Conservation (phyloP, 2,113 vertebrate genomes). For the Arizona elegans region DNA sequence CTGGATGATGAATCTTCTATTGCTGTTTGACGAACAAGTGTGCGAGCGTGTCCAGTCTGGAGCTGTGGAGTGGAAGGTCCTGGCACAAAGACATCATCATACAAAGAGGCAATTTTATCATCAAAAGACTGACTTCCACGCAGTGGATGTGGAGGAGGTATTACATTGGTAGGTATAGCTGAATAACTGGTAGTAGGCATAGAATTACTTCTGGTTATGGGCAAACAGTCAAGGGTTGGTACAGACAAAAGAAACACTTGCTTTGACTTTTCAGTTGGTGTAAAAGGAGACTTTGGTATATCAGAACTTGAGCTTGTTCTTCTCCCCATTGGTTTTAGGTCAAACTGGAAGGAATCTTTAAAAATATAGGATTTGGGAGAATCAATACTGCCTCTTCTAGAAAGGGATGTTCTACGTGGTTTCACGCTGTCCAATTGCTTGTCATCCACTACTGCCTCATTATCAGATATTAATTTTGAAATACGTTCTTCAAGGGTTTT, state of each 20-base stretch:
- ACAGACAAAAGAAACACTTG: slow-evolving; percentile 95
- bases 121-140: slow-evolving; percentile 95
- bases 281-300: slow-evolving; percentile 97
- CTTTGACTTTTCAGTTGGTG: slow-evolving; percentile 95
- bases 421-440: slow-evolving; percentile 98
- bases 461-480: slow-evolving; percentile 96
- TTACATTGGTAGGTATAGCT: slow-evolving; percentile 80
- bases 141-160: slow-evolving; percentile 82
- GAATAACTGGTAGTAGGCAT: slow-evolving; percentile 95
- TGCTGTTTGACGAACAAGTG: slow-evolving; percentile 89
- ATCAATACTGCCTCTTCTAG: slow-evolving; percentile 94
- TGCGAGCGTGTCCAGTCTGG: slow-evolving; percentile 83
- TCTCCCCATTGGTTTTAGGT: slow-evolving; percentile 91
- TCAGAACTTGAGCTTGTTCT: slow-evolving; percentile 97
- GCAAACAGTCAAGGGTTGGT: slow-evolving; percentile 93
- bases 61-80: slow-evolving; percentile 81
- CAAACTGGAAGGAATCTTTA: slow-evolving; percentile 99
- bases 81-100: slow-evolving; percentile 90
- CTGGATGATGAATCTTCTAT: slow-evolving; percentile 86
- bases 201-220: slow-evolving; percentile 97
- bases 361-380: slow-evolving; percentile 99
- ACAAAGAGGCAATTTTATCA: slow-evolving; percentile 88
- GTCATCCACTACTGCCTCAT: slow-evolving; percentile 95
- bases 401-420: slow-evolving; percentile 94
- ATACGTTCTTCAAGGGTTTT: slow-evolving; percentile 94